Percentiles rank a stretch among this genome's conserved stretches.
phyloP scores from a whole-genome alignment of 2,113 vertebrate species.

The Psammodynastes pulverulentus region DNA sequence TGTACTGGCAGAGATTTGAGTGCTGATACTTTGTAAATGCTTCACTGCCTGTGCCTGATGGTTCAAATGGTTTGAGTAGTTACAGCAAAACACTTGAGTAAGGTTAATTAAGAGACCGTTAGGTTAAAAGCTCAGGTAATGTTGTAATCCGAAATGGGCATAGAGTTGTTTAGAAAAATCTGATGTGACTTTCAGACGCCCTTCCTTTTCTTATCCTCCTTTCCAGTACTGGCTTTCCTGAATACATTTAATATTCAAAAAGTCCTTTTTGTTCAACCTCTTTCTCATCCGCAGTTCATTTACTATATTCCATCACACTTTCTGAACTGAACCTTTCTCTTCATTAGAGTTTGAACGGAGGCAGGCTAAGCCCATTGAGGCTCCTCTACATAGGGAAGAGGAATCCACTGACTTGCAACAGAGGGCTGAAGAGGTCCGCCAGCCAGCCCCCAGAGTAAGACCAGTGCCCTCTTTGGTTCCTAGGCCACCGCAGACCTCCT shows the following conservation, averaged over 20 bases:
- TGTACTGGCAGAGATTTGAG: neutral
- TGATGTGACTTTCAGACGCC: neutral
- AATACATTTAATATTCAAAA: neutral
- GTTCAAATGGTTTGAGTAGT: neutral
- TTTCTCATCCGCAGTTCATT: neutral
- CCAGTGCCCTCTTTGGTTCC: conserved; percentile 90
- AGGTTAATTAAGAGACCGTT: neutral
- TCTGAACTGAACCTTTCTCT: neutral
- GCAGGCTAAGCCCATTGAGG: conserved; percentile 74
- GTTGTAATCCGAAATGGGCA: neutral
- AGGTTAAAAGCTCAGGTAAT: neutral
- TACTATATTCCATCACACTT: neutral
- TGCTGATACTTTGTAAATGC: neutral
- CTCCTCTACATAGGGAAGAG: conserved; percentile 70
- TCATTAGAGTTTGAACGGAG: conserved; percentile 83
- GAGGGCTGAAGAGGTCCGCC: conserved; percentile 76
- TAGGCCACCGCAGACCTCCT: conserved; percentile 85
- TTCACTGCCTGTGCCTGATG: neutral
- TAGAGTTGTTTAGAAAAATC: neutral
- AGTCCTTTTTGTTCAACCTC: neutral
- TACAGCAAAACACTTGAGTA: neutral
- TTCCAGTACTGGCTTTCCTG: neutral
- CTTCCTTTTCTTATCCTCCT: neutral
- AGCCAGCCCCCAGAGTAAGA: conserved; percentile 80
- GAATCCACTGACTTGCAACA: conserved; percentile 68